Percentiles rank a stretch among this genome's conserved stretches.
These are phyloP conservation scores for Dryadula phaetusa DNA, from an alignment of 2,888 invertebrate genomes.

Conservation along the genomic window DNA sequence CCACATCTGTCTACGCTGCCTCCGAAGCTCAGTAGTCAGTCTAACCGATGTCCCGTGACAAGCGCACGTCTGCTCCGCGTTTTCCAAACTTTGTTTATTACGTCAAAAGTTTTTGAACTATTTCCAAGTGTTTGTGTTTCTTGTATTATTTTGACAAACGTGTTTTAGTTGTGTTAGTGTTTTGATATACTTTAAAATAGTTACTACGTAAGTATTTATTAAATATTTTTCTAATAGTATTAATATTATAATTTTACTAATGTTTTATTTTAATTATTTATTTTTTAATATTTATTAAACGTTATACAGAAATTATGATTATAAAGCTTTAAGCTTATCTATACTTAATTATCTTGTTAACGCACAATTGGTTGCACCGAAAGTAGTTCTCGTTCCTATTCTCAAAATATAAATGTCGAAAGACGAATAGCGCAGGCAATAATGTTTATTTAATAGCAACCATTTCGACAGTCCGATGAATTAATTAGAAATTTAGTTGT, in stretches of 20 bases:
- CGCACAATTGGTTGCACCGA: slow-evolving; percentile 18
- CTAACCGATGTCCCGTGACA: neutral
- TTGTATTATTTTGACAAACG: neutral
- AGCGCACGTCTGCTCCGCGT: neutral
- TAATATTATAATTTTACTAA: neutral
- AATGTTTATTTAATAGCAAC: slow-evolving; percentile 46
- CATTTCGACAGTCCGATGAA: slow-evolving; percentile 42
- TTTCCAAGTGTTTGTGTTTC: neutral
- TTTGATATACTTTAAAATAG: neutral
- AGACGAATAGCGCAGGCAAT: slow-evolving; percentile 37
- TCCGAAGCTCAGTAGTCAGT: slow-evolving; percentile 4
- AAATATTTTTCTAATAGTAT: neutral
- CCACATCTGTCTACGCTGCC: neutral
- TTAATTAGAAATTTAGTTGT: slow-evolving; percentile 43
- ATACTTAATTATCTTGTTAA: neutral
- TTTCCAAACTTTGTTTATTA: neutral
- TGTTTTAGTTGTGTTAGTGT: slow-evolving; percentile 7
- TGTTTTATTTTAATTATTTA: neutral
- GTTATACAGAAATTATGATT: neutral
- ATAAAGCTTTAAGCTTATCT: neutral
- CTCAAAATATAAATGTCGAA: slow-evolving; percentile 41
- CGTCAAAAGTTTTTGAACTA: slow-evolving; percentile 5
- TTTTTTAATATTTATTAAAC: neutral
- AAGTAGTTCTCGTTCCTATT: slow-evolving; percentile 32
- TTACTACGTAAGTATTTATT: neutral